phyloP scores from a whole-genome alignment of 1,140 invertebrate genomes.

The Micrasema minimum region DNA sequence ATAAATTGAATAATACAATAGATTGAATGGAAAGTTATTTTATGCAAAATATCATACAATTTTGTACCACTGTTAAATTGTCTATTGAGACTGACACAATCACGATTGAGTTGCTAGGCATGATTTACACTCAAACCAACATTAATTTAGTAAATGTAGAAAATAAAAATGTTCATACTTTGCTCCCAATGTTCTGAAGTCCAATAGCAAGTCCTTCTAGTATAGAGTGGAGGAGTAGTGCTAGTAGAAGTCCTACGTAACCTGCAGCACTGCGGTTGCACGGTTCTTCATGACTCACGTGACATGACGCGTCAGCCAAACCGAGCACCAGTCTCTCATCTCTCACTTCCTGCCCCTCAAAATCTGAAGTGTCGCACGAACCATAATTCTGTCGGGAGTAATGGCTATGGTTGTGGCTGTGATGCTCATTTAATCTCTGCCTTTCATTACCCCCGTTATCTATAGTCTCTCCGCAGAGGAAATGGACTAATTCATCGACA shows the following conservation, averaged over 20 bases:
- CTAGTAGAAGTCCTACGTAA: conserved; percentile 72
- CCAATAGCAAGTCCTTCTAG: conserved; percentile 88
- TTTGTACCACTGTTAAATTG: too few species aligned
- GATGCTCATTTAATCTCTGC: background rate
- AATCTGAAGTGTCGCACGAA: conserved; percentile 8
- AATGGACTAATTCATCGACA: conserved; percentile 80
- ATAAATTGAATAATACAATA: too few species aligned
- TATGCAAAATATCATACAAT: too few species aligned
- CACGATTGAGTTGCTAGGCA: too few species aligned
- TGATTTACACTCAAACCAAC: too few species aligned
- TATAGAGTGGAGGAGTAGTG: conserved; percentile 80
- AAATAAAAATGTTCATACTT: conserved; percentile 64
- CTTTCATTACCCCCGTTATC: conserved; percentile 32
- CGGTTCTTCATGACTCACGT: conserved; percentile 71
- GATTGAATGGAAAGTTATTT: too few species aligned
- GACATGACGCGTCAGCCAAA: conserved; percentile 60
- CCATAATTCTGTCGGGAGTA: conserved; percentile 38
- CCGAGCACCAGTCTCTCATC: background rate
- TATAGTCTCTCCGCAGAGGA: conserved; percentile 65
- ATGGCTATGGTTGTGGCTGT: conserved; percentile 14
- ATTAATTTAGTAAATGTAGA: too few species aligned
- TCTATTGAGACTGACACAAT: too few species aligned
- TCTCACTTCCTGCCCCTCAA: background rate
- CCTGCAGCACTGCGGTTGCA: conserved; percentile 69
- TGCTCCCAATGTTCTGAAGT: conserved; percentile 70